Percentiles rank a stretch among this genome's conserved stretches.
Conservation (phyloP, 2,888 invertebrate species). For the Dione vanillae region DNA sequence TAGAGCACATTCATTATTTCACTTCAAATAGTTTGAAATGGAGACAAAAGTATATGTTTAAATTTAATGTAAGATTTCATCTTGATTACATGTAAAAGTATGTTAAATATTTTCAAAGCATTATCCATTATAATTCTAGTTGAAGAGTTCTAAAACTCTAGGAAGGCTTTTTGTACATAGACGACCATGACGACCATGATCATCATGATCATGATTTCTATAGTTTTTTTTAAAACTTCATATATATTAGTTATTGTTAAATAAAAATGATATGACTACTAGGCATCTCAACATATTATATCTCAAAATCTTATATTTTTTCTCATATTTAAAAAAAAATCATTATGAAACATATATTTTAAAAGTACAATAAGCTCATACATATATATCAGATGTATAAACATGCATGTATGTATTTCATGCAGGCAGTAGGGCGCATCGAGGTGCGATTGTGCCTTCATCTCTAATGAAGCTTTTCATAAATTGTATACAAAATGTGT, state of each 20-base stretch:
- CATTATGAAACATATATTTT: no score
- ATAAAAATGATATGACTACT: no score
- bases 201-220: no score
- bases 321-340: no score
- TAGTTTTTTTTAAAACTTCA: no score
- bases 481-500: conserved; percentile 1
- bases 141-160: conserved; percentile 2
- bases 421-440: neutral
- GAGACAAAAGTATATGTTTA: no score
- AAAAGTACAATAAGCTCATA: neutral
- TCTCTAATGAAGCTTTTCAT: neutral
- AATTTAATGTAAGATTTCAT: neutral
- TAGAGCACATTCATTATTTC: neutral
- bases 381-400: neutral
- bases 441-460: conserved; percentile 14
- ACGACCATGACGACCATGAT: no score
- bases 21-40: no score
- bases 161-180: neutral
- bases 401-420: conserved; percentile 1
- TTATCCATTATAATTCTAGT: neutral
- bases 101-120: neutral
- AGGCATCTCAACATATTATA: no score
- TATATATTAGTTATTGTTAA: no score
- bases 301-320: no score
- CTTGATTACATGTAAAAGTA: conserved; percentile 1